Evolutionary conservation across 2,888 invertebrate genomes (phyloP), one percentile per base, ranked within the genome.

Genomic region (Phaonia tiefii): DNA sequence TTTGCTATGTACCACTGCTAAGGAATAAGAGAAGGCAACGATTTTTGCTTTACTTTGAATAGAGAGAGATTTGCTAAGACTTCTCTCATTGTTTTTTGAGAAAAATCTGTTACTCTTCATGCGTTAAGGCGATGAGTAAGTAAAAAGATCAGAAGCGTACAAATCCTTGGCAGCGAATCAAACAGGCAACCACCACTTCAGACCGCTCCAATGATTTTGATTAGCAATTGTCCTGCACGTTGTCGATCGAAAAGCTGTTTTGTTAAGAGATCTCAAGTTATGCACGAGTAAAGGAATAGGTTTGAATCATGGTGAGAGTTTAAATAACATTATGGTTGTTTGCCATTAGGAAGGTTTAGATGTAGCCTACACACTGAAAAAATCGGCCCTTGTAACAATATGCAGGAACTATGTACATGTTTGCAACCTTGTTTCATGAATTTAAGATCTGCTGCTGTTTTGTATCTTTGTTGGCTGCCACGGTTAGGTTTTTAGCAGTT

Each of bases 101-200:
- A 5, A 42, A 22, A 63, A 63, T 20, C 54, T 22, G 20, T 54
- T 54, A 17, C 1, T 51, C 71, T 72, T 65, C 65, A 70, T 73
- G 56, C 49, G 49, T 66, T 76, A 80, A 72, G 22, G 60, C 49
- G 51, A 15, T 8, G 51, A 79, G 44, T 20, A n/a, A n/a, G n/a
- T n/a, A 67, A 75, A 71, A 65, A 51, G 42, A 73, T 76, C 75
- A 31, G 39, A 17, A 70, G 66, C 65, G 31, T n/a, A 11, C 44
- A 73, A 72, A 56, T 70, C 73, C 26, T 39, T 54, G 20, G 8
- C 13, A 60, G 17, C 5, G 67, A 79, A n/a, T n/a, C n/a, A n/a
- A n/a, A n/a, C n/a, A n/a, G n/a, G n/a, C n/a, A n/a, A 54, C 54
- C 5, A 8, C 22, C 49, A 20, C 63, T 56, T 75, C 17, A 72